A percentile compares a stretch with the other conserved stretches of the same genome.
These are phyloP conservation scores for zebrafish (Danio rerio) DNA, from an alignment of 2,113 vertebrate genomes.

Conservation along the genomic window GRCz12tu NC_133197.1:38345001-38345500, in stretches of 20 bases:
- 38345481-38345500: no score
- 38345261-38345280: not conserved
- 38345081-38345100: constrained; percentile 52
- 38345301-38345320: not conserved
- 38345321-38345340: no score
- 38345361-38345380: no score
- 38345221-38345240: not conserved
- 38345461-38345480: no score
- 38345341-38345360: not conserved
- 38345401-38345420: no score
- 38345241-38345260: not conserved
- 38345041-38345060: constrained; percentile 58
- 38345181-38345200: not conserved
- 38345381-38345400: no score
- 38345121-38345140: not conserved
- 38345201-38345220: not conserved
- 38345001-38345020: not conserved
- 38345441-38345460: no score
- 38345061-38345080: constrained; percentile 80
- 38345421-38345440: no score
- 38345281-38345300: not conserved
- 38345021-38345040: not conserved
- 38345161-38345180: not conserved
- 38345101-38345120: constrained; percentile 42
- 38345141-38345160: not conserved